Evolutionary conservation across 1,140 invertebrate genomes (phyloP).

Genomic region (Aphelenchoides besseyi): DNA sequence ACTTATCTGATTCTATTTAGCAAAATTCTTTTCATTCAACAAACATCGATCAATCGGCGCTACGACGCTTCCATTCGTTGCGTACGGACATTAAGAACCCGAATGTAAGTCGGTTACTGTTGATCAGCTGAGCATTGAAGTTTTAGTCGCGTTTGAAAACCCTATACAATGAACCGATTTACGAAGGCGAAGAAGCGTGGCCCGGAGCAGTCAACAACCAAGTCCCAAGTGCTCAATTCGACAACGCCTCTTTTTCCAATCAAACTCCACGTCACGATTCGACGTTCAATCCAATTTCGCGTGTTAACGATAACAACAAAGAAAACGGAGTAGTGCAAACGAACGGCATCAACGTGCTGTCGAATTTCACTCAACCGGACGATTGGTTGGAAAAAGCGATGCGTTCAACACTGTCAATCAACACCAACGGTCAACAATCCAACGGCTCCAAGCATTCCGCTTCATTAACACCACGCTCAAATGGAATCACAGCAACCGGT

Average conservation of each 20-base stretch:
- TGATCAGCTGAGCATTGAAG: background rate
- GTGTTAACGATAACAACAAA: background rate
- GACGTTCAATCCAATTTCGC: background rate
- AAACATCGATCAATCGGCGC: background rate
- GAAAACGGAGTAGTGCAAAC: conserved; percentile 13
- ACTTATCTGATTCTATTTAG: background rate
- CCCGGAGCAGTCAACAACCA: conserved; percentile 16
- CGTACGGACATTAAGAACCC: conserved; percentile 26
- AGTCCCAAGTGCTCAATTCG: conserved; percentile 13
- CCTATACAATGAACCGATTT: conserved; percentile 57
- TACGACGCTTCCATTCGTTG: conserved; percentile 38
- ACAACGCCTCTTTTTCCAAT: background rate
- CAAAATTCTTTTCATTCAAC: background rate
- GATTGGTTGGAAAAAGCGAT: conserved; percentile 42
- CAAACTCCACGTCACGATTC: background rate
- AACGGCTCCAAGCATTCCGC: background rate
- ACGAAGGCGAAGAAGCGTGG: conserved; percentile 55
- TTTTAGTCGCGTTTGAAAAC: conserved; percentile 8
- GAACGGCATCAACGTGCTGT: background rate
- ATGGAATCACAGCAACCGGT: background rate
- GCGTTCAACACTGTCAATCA: background rate
- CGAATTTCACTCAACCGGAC: too few species aligned
- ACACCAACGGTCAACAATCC: background rate
- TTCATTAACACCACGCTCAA: background rate
- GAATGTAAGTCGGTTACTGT: conserved; percentile 23